A percentile compares a stretch with the other conserved stretches of the same genome.
These are phyloP conservation scores for Achatina immaculata DNA, from an alignment of 1,140 invertebrate species.

Conservation along the genomic window DNA sequence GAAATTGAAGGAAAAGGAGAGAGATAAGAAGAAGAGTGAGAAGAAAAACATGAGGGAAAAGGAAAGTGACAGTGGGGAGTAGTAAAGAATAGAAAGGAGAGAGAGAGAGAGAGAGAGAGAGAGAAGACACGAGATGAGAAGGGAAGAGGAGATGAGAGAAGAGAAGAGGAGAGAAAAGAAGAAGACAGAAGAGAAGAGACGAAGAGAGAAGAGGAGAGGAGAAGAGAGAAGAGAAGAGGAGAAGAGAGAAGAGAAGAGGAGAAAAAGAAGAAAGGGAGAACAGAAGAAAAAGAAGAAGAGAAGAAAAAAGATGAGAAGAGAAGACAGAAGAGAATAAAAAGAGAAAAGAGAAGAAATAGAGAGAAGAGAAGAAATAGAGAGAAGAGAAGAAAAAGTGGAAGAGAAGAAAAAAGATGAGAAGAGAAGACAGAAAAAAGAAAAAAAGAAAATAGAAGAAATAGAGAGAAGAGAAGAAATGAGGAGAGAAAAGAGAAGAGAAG, in stretches of 20 bases:
- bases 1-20: no score
- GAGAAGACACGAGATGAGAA: not conserved
- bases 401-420: no score
- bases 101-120: not conserved
- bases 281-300: not conserved
- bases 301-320: not conserved
- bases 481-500: not conserved
- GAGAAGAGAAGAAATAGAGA: not conserved
- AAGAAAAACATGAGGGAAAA: not conserved
- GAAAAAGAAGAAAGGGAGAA: not conserved
- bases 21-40: not conserved
- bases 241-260: not conserved
- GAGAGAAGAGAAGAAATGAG: not conserved
- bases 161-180: not conserved
- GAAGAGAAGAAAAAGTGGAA: no score
- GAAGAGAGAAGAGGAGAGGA: not conserved
- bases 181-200: not conserved
- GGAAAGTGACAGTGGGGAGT: not conserved
- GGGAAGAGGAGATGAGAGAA: not conserved
- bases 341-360: not conserved
- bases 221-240: not conserved
- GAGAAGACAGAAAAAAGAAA: no score
- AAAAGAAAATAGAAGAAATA: no score
- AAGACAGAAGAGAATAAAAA: not conserved
- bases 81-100: not conserved